Conservation (phyloP, 1,140 invertebrate species). For the Scaptomyza graminum region DNA sequence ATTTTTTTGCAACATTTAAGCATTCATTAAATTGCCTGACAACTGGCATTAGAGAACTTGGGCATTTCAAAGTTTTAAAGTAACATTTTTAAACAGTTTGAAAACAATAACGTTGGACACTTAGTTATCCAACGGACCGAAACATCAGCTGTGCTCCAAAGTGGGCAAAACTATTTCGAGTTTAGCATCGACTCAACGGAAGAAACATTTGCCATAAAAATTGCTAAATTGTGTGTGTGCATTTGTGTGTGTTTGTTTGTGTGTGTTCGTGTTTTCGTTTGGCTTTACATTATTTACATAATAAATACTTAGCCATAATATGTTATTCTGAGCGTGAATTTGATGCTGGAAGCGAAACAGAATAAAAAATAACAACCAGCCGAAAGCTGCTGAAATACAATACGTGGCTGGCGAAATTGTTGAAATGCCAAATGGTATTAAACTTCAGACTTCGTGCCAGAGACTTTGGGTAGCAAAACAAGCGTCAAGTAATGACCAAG, state of each 20-base stretch:
- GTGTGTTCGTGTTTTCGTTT: constrained; percentile 51
- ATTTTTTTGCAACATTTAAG: too few relatives aligned
- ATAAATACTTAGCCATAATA: constrained; percentile 78
- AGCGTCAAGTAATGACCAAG: constrained; percentile 16
- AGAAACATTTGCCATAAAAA: constrained; percentile 55
- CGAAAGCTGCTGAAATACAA: constrained; percentile 25
- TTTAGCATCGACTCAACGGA: constrained; percentile 13
- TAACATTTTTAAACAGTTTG: constrained; percentile 45
- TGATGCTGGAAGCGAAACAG: constrained; percentile 43
- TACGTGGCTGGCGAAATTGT: background rate
- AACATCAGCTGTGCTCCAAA: constrained; percentile 16
- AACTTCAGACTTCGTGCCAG: background rate
- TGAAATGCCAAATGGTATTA: constrained; percentile 26
- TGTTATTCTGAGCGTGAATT: constrained; percentile 71
- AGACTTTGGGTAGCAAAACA: too few relatives aligned
- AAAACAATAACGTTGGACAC: constrained; percentile 50
- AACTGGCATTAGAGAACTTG: constrained; percentile 16
- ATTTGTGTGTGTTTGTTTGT: constrained; percentile 15
- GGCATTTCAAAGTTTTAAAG: constrained; percentile 32
- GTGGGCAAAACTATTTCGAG: constrained; percentile 56
- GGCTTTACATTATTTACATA: constrained; percentile 76
- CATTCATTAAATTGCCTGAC: background rate
- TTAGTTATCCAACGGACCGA: constrained; percentile 30
- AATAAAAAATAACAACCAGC: background rate
- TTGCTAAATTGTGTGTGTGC: constrained; percentile 19